Conservation (phyloP, 92 coral and sea anemone species). For the Isaurus tuberculatus region DNA sequence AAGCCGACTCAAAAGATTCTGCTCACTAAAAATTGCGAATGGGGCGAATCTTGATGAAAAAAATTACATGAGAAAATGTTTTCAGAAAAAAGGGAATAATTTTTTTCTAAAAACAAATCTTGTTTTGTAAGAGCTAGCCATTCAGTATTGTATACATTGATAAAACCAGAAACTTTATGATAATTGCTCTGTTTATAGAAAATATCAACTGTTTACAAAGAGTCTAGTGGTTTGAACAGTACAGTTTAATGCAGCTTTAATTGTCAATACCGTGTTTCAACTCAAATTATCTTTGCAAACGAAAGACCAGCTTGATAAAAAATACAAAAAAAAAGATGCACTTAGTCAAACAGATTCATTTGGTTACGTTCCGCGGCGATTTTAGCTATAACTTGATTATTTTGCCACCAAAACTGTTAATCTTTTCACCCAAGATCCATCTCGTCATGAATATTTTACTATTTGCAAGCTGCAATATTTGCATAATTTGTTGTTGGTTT, state of each 20-base stretch:
- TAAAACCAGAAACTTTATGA: background rate
- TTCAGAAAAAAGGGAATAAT: background rate
- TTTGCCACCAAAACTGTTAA: background rate
- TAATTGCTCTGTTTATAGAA: slow-evolving; percentile 17
- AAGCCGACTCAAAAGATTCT: background rate
- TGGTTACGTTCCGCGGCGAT: background rate
- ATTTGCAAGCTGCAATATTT: slow-evolving; percentile 54
- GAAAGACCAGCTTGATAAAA: background rate
- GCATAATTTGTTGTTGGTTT: slow-evolving; percentile 53
- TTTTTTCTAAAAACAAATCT: background rate
- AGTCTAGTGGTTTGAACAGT: background rate
- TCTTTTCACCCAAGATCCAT: slow-evolving; percentile 3
- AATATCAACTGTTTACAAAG: slow-evolving; percentile 21
- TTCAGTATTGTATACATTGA: background rate
- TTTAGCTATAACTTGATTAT: slow-evolving; percentile 16
- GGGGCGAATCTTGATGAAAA: slow-evolving; percentile 6
- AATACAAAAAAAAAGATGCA: background rate
- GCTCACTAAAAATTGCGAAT: background rate
- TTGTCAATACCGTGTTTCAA: background rate
- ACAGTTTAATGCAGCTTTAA: slow-evolving; percentile 7
- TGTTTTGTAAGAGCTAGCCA: background rate
- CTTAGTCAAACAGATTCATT: background rate
- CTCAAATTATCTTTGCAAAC: slow-evolving; percentile 18
- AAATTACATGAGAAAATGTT: background rate
- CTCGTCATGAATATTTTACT: slow-evolving; percentile 66